Conservation (phyloP, 2,113 vertebrate genomes). For the Motacilla alba region DNA sequence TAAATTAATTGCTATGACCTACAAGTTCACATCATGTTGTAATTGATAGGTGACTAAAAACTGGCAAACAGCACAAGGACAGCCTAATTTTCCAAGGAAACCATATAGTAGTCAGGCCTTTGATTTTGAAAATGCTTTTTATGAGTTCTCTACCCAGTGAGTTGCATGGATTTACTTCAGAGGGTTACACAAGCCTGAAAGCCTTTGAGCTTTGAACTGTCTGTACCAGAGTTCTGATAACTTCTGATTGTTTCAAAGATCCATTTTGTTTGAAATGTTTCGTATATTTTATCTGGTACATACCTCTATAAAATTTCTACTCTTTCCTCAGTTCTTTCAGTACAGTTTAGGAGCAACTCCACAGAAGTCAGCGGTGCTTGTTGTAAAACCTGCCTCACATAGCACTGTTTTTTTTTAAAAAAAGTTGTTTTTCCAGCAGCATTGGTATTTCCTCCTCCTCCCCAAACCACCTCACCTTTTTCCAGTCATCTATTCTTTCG, state of each 20-base stretch:
- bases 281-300: neutral
- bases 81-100: neutral
- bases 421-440: conserved; percentile 27
- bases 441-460: conserved; percentile 65
- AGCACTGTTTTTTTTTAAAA: neutral
- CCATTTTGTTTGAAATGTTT: neutral
- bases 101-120: neutral
- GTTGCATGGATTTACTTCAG: neutral
- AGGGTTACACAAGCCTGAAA: neutral
- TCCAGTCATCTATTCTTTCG: conserved; percentile 56
- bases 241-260: neutral
- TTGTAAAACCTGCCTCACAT: neutral
- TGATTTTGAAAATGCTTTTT: neutral
- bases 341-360: neutral
- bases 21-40: neutral
- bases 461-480: conserved; percentile 67
- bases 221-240: neutral
- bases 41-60: neutral
- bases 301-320: neutral
- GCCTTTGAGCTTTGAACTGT: neutral
- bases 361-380: neutral
- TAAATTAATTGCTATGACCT: neutral
- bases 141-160: neutral
- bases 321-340: neutral
- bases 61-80: neutral